Evolutionary conservation across 2,888 invertebrate species (phyloP).

Genomic region (Carcina quercana): DNA sequence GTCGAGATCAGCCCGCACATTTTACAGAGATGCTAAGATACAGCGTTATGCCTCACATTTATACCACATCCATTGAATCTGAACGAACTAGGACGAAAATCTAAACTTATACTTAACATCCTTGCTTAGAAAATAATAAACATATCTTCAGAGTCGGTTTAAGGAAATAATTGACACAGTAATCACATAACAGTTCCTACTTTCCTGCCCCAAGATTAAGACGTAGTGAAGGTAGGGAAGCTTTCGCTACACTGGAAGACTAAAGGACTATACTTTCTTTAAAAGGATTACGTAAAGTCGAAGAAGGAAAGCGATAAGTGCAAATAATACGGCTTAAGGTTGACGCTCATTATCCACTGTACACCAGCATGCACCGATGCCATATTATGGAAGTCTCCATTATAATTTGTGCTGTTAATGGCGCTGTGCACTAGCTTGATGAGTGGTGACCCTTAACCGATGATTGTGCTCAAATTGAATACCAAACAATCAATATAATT

Average conservation of each 20-base stretch:
- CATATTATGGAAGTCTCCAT: too few species aligned
- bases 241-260: slow-evolving; percentile 66
- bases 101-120: slow-evolving; percentile 45
- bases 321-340: too few species aligned
- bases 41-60: slow-evolving; percentile 62
- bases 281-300: slow-evolving; percentile 28
- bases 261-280: slow-evolving; percentile 45
- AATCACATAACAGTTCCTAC: slow-evolving; percentile 71
- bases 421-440: too few species aligned
- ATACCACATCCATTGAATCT: slow-evolving; percentile 63
- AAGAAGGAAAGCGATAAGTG: slow-evolving; percentile 49
- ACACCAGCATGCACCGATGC: too few species aligned
- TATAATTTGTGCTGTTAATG: too few species aligned
- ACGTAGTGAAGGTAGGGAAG: slow-evolving; percentile 45
- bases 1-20: slow-evolving; percentile 45
- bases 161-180: slow-evolving; percentile 73
- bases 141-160: slow-evolving; percentile 50
- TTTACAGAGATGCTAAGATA: slow-evolving; percentile 54
- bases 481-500: slow-evolving; percentile 41
- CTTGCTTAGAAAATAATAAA: slow-evolving; percentile 32
- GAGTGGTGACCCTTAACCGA: too few species aligned
- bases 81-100: slow-evolving; percentile 54
- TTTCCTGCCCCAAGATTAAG: slow-evolving; percentile 57
- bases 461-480: slow-evolving; percentile 46
- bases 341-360: slow-evolving; percentile 13